Base-by-base conservation (phyloP, 2,797 vertebrate species). In the Meda fulgida region DNA sequence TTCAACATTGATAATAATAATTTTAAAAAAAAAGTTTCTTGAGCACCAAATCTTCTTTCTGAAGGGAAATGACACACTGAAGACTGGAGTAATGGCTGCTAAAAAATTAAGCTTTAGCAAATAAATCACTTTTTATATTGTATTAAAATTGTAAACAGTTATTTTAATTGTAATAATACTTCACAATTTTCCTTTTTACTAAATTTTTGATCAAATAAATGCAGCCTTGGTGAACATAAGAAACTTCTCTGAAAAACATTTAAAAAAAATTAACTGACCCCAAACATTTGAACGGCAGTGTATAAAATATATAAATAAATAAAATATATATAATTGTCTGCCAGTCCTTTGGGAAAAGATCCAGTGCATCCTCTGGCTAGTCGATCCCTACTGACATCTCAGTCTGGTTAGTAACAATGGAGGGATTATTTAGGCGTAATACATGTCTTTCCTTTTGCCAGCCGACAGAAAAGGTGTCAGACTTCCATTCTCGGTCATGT, bases 401-500 rank as follows among this genome's bases (percentile, higher is more conserved):
- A 46, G 34, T 38, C 81, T 75, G n/a, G 29, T 40, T 31, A 76
- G 60, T 76, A 66, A 53, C 58, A 76, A 53, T 40, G 48, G 7
- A 65, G 23, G 26, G 38, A 31, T 79, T 66, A 65, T 78, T 84
- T 78, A 70, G 48, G 51, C 34, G 36, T 43, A 58, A 38, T 77
- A 58, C 7, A 69, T 78, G 36, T 51, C 65, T 78, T 67, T 46
- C 75, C 63, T 70, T 84, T 67, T 78, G 48, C 26, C 48, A 58
- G 38, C 19, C 43, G 65, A 43, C 48, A 78, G 65, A 70, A 70
- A 84, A 67, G 13, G 65, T 78, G 73, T 60, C 63, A 78, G 82
- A 84, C 65, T 18, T 70, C 9, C 31, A 84, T 70, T 84, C 51
- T 84, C 26, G 4, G 36, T 26, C 75, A 83, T 55, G 65, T 84